Conservation (phyloP, 1,140 invertebrate genomes). For the Penaeus indicus region DNA sequence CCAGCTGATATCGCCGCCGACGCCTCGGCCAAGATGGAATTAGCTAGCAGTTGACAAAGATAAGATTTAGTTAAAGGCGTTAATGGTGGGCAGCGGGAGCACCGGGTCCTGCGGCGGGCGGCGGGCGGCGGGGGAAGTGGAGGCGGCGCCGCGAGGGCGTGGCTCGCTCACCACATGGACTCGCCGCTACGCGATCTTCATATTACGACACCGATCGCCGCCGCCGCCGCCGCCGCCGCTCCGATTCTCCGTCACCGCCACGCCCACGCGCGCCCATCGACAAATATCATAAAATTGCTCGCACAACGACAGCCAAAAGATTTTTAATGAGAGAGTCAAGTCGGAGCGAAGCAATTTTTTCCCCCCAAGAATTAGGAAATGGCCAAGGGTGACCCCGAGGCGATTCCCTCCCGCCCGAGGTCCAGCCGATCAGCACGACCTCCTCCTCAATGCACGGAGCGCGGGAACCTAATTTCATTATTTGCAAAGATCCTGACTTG, state of each 20-base stretch:
- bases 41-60: neutral
- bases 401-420: no score
- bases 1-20: no score
- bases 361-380: no score
- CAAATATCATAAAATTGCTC: no score
- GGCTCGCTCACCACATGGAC: conserved; percentile 1
- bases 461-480: no score
- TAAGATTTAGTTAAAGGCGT: neutral
- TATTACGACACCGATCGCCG: conserved; percentile 22
- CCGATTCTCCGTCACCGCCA: neutral
- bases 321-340: no score
- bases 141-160: conserved; percentile 47
- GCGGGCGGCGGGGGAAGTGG: conserved; percentile 43
- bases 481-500: no score
- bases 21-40: neutral
- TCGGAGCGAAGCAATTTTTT: no score
- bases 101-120: neutral
- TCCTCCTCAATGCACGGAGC: no score
- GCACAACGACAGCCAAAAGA: no score
- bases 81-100: neutral
- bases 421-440: no score
- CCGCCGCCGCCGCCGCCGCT: neutral
- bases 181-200: neutral
- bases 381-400: no score
- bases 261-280: neutral